Conservation (phyloP, 53 echinoderm and acorn worm genomes). For the Luidia sarsii region DNA sequence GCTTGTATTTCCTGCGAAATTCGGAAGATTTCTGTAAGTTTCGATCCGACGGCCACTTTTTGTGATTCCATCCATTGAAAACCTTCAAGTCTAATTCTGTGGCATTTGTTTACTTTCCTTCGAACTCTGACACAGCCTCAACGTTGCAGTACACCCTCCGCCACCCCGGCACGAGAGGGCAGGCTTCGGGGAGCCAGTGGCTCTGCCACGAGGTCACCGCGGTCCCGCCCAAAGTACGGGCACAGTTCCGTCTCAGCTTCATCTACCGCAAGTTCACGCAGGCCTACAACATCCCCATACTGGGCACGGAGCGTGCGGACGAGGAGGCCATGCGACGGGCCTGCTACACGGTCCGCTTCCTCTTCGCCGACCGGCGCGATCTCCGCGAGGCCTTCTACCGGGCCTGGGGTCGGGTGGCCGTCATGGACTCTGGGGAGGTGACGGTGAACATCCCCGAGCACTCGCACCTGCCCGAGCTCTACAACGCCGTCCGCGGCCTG, state of each 20-base stretch:
- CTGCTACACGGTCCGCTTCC: conserved; percentile 84
- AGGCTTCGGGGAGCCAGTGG: conserved; percentile 73
- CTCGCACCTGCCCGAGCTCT: conserved; percentile 53
- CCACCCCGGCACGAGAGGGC: conserved; percentile 62
- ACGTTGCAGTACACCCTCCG: conserved; percentile 69
- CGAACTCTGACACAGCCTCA: conserved; percentile 41
- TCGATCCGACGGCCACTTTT: too few species aligned
- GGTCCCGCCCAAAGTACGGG: conserved; percentile 64
- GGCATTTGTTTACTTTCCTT: too few species aligned
- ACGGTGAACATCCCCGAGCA: conserved; percentile 76
- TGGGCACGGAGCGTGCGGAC: conserved; percentile 67
- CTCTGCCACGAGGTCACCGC: conserved; percentile 63
- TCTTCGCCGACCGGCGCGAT: conserved; percentile 80
- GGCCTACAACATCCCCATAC: conserved; percentile 89
- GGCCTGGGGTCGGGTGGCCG: conserved; percentile 56
- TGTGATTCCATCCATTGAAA: too few species aligned
- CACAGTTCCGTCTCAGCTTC: conserved; percentile 68
- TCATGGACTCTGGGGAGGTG: conserved; percentile 62
- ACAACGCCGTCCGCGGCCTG: conserved; percentile 59
- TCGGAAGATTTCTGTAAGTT: conserved; percentile 65
- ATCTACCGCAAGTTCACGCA: conserved; percentile 84
- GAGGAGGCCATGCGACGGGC: conserved; percentile 84
- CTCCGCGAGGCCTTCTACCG: conserved; percentile 71
- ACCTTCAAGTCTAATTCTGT: too few species aligned
- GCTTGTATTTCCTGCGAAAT: conserved; percentile 67